These are phyloP conservation scores for Etheostoma perlongum DNA, from an alignment of 2,797 vertebrate genomes.

Conservation along the genomic window DNA sequence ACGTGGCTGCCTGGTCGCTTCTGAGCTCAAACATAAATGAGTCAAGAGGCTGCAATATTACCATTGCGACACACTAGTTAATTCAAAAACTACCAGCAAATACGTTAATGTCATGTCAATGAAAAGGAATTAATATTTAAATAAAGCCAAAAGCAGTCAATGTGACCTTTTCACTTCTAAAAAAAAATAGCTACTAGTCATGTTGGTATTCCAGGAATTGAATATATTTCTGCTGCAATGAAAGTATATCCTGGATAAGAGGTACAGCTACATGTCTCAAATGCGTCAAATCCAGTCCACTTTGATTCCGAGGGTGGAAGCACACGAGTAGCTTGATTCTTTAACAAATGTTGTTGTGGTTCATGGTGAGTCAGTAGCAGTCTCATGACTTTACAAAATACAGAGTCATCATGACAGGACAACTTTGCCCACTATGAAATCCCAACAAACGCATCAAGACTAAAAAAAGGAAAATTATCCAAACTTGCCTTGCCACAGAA, in stretches of 20 bases:
- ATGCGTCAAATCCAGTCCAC: background rate
- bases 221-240: conserved; percentile 9
- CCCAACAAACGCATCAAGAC: background rate
- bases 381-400: conserved; percentile 23
- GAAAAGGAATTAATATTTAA: background rate
- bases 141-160: background rate
- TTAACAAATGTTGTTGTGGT: background rate
- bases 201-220: conserved; percentile 30
- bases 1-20: conserved; percentile 28
- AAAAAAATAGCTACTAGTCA: background rate
- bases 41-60: background rate
- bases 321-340: background rate
- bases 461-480: conserved; percentile 14
- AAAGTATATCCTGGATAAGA: background rate
- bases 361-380: conserved; percentile 9
- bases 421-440: conserved; percentile 4
- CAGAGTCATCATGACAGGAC: conserved; percentile 44
- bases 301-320: conserved; percentile 1
- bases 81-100: background rate
- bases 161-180: conserved; percentile 8
- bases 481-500: conserved; percentile 52
- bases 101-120: background rate
- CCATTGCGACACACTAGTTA: background rate
- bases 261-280: conserved; percentile 13
- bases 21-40: conserved; percentile 3